Percentiles rank a stretch among this genome's conserved stretches.
These are phyloP conservation scores for Bovichtus diacanthus DNA, from an alignment of 2,797 vertebrate genomes.

Conservation along the genomic window DNA sequence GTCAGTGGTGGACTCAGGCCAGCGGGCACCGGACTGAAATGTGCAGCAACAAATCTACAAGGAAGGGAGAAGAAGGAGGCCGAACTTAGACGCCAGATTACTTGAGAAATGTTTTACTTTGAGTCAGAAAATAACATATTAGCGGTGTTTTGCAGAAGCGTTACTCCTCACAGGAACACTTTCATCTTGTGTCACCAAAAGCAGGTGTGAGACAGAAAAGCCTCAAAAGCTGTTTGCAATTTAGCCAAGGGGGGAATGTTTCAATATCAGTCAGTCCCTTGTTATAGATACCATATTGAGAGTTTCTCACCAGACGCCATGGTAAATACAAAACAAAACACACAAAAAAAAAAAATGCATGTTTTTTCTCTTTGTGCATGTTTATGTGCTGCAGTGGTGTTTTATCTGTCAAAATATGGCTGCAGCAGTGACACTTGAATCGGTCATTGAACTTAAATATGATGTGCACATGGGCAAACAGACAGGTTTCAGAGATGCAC, in stretches of 20 bases:
- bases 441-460: slow-evolving; percentile 50
- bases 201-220: slow-evolving; percentile 60
- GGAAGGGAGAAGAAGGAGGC: background rate
- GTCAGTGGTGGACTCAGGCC: slow-evolving; percentile 37
- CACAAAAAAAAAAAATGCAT: background rate
- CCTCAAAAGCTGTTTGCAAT: slow-evolving; percentile 22
- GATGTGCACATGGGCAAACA: slow-evolving; percentile 28
- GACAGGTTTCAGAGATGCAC: slow-evolving; percentile 33
- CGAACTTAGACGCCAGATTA: background rate
- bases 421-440: slow-evolving; percentile 18
- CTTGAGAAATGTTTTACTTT: slow-evolving; percentile 8
- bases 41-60: slow-evolving; percentile 41
- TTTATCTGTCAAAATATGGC: slow-evolving; percentile 12
- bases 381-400: background rate
- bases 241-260: slow-evolving; percentile 6
- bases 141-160: slow-evolving; percentile 18
- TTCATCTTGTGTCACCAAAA: slow-evolving; percentile 32
- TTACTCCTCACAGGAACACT: background rate
- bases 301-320: background rate
- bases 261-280: slow-evolving; percentile 26
- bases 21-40: slow-evolving; percentile 54
- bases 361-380: slow-evolving; percentile 1
- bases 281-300: slow-evolving; percentile 11
- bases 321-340: background rate
- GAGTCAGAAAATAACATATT: slow-evolving; percentile 29